Conservation (phyloP, 2,113 vertebrate genomes). For the Epinephelus fuscoguttatus region DNA sequence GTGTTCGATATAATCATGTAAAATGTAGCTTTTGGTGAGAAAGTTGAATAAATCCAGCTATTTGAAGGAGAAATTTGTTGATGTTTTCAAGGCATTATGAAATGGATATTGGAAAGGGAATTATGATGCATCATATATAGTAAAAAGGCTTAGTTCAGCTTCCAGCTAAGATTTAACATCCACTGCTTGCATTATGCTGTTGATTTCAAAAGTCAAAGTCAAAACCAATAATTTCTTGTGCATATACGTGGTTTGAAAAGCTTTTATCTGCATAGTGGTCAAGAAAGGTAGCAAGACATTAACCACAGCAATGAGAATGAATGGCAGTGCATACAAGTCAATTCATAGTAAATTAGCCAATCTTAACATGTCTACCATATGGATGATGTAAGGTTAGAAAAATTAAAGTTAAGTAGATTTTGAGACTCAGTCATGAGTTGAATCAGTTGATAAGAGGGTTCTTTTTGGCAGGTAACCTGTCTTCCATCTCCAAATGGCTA, state of each 20-base stretch:
- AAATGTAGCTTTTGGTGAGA: no score
- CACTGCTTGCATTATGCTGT: neutral
- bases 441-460: slow-evolving; percentile 15
- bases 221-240: neutral
- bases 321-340: neutral
- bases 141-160: no score
- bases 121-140: no score
- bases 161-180: neutral
- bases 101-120: no score
- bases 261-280: neutral
- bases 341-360: neutral
- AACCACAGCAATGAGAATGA: slow-evolving; percentile 1
- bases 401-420: neutral
- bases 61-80: no score
- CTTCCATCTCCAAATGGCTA: slow-evolving; percentile 4
- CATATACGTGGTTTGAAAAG: neutral
- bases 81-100: no score
- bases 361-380: neutral
- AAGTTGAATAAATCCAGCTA: no score
- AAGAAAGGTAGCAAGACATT: neutral
- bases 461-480: neutral
- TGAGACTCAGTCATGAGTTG: neutral
- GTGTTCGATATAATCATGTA: no score
- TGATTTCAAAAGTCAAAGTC: neutral
- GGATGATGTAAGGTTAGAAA: neutral